Percentiles rank a stretch among this genome's conserved stretches.
phyloP scores from a whole-genome alignment of 2,888 invertebrate species.

The Chouioia cunea region DNA sequence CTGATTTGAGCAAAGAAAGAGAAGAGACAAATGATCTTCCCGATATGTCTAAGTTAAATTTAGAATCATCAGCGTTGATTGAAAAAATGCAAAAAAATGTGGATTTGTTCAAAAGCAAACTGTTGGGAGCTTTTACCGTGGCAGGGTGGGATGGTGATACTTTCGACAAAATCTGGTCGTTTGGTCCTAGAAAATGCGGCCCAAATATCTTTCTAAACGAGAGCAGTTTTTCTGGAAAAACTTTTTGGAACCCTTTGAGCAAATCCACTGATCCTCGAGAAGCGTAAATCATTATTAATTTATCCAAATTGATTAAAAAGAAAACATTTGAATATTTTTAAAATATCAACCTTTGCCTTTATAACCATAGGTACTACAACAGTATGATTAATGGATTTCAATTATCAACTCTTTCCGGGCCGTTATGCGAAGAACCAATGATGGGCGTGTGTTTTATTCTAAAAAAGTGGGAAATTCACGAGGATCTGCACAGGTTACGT shows the following conservation, averaged over 20 bases:
- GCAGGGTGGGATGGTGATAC: conserved; percentile 70
- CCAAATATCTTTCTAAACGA: conserved; percentile 91
- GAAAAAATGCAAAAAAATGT: conserved; percentile 61
- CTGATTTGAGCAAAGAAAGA: conserved; percentile 50
- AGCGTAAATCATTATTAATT: conserved; percentile 53
- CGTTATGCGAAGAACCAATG: conserved; percentile 97
- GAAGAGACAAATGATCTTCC: conserved; percentile 37
- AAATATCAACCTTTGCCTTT: conserved; percentile 21
- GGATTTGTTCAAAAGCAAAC: conserved; percentile 70
- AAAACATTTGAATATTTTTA: not conserved
- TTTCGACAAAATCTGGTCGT: conserved; percentile 86
- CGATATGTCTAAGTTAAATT: conserved; percentile 48
- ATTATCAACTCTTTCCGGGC: conserved; percentile 88
- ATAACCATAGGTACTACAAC: conserved; percentile 72
- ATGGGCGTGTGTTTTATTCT: conserved; percentile 93
- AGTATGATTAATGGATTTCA: conserved; percentile 90
- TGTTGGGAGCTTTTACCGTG: conserved; percentile 74
- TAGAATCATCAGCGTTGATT: conserved; percentile 55
- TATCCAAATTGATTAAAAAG: conserved; percentile 5
- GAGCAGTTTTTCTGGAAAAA: conserved; percentile 76
- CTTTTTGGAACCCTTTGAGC: conserved; percentile 69
- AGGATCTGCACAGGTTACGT: conserved; percentile 52
- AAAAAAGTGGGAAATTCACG: conserved; percentile 79
- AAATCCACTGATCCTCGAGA: conserved; percentile 58
- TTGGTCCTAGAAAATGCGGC: conserved; percentile 91